Evolutionary conservation across 2,113 vertebrate species (phyloP).

Genomic region (Nycticryphes semicollaris): DNA sequence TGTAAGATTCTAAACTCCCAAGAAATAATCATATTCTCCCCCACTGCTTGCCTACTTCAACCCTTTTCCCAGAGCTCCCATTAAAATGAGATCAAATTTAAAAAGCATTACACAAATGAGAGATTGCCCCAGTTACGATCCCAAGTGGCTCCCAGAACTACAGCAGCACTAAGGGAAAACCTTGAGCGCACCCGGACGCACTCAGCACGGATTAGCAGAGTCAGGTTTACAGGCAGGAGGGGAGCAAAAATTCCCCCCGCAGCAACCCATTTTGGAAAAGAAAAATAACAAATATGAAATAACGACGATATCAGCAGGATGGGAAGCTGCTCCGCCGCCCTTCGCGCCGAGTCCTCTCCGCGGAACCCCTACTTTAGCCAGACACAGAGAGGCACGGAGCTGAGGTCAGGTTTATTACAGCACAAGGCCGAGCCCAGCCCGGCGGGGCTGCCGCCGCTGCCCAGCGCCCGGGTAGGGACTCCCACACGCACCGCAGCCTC

Average conservation of each 20-base stretch:
- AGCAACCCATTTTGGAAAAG: neutral
- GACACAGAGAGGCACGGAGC: neutral
- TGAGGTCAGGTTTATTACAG: neutral
- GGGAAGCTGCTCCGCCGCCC: neutral
- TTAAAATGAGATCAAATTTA: neutral
- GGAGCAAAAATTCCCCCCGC: neutral
- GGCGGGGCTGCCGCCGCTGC: neutral
- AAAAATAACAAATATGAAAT: neutral
- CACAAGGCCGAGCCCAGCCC: neutral
- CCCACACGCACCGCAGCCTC: neutral
- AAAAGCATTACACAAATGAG: neutral
- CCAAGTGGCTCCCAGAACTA: neutral
- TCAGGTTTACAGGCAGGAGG: neutral
- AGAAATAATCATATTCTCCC: neutral
- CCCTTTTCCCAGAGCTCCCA: neutral
- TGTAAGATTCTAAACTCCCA: neutral
- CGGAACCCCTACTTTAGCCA: neutral
- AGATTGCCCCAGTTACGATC: neutral
- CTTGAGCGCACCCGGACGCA: neutral
- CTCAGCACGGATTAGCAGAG: neutral
- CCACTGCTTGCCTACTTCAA: neutral
- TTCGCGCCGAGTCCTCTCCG: neutral
- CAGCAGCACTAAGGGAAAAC: neutral
- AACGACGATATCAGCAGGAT: rapidly evolving
- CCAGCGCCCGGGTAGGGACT: neutral